Evolutionary conservation across 37 sponge, comb jelly and placozoan species (phyloP).

Genomic region (Ianthella basta): DNA sequence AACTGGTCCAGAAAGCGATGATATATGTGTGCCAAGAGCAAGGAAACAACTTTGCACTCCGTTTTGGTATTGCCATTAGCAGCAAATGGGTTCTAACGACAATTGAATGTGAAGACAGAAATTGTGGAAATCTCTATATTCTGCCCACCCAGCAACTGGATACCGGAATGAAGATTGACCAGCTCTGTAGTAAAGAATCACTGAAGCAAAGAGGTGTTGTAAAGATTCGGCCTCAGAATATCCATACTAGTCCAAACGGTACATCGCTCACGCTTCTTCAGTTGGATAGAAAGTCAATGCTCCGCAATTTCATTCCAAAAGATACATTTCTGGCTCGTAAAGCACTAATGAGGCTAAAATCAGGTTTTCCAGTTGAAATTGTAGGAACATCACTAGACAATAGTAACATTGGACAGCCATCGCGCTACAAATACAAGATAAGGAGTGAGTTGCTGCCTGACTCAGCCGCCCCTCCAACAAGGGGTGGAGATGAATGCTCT

Average conservation of each 20-base stretch:
- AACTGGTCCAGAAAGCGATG: not conserved
- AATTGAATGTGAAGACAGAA: not conserved
- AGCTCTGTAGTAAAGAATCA: not conserved
- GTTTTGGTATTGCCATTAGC: not conserved
- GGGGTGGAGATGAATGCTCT: constrained; percentile 2
- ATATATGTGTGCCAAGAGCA: constrained; percentile 16
- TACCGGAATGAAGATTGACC: not conserved
- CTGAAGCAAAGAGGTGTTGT: not conserved
- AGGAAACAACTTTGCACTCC: not conserved
- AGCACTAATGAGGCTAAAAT: not conserved
- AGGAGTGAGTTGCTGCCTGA: not conserved
- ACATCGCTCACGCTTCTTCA: not conserved
- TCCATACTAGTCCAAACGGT: not conserved
- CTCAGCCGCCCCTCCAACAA: too few relatives aligned
- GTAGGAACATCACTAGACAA: not conserved
- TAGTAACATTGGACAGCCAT: not conserved
- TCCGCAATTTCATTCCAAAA: not conserved
- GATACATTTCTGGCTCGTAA: not conserved
- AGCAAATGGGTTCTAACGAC: not conserved
- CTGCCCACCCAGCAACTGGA: not conserved
- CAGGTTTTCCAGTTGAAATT: not conserved
- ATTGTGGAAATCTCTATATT: not conserved
- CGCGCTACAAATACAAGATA: not conserved
- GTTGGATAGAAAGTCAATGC: not conserved
- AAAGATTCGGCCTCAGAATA: too few relatives aligned